Evolutionary conservation across 2,888 invertebrate genomes (phyloP).

Genomic region (Caenorhabditis sp.): DNA sequence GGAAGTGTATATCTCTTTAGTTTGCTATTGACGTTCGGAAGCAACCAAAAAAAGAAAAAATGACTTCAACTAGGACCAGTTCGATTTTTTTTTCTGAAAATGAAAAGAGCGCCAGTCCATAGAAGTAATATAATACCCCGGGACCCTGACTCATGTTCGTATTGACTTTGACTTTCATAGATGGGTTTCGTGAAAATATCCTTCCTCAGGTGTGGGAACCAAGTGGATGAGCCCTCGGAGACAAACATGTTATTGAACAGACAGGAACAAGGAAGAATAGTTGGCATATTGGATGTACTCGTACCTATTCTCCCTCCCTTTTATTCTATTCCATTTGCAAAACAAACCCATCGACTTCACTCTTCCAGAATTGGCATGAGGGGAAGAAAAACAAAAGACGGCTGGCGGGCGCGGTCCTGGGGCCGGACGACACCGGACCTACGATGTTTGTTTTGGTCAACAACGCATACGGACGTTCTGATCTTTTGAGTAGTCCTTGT

Average conservation of each 20-base stretch:
- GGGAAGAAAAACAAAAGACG: conserved; percentile 16
- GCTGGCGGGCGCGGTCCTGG: not conserved
- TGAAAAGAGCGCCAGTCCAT: not conserved
- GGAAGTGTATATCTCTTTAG: too few relatives aligned
- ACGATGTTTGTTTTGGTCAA: conserved; percentile 50
- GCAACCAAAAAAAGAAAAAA: conserved; percentile 16
- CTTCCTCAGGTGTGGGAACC: conserved; percentile 50
- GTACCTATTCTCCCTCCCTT: not conserved
- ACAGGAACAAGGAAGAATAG: conserved; percentile 15
- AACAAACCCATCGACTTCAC: conserved; percentile 10
- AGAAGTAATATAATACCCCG: conserved; percentile 60
- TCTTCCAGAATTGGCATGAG: conserved; percentile 36
- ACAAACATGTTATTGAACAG: conserved; percentile 31
- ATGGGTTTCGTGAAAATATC: conserved; percentile 8
- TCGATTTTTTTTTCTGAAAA: too few relatives aligned
- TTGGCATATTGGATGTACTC: conserved; percentile 11
- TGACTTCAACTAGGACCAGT: too few relatives aligned
- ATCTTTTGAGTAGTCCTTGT: conserved; percentile 47
- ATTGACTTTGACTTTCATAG: conserved; percentile 28
- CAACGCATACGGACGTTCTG: conserved; percentile 39
- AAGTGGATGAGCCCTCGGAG: not conserved
- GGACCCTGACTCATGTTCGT: conserved; percentile 35
- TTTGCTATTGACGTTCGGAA: conserved; percentile 6
- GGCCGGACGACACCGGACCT: conserved; percentile 1
- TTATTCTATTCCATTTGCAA: not conserved